phyloP scores from a whole-genome alignment of 2,113 vertebrate species.

The Periophthalmus modestus region DNA sequence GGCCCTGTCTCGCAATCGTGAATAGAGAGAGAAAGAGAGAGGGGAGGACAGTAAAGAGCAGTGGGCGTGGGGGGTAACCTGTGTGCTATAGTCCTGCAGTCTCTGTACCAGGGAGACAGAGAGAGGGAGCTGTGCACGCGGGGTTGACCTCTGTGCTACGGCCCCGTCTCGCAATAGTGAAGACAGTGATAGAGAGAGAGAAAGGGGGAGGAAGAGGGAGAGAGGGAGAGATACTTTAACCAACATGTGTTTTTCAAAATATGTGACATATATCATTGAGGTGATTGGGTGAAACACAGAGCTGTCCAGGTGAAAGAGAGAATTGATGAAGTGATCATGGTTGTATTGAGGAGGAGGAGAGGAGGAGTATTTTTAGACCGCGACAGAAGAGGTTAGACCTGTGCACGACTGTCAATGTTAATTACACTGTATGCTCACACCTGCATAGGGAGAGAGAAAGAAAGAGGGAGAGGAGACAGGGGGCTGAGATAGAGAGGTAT shows the following conservation, averaged over 20 bases:
- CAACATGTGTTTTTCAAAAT: too few species aligned
- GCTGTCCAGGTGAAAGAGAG: conserved; percentile 9
- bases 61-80: too few species aligned
- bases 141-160: conserved; percentile 68
- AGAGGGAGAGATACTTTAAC: background rate
- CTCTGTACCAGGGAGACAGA: background rate
- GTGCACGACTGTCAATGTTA: conserved; percentile 61
- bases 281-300: conserved; percentile 17
- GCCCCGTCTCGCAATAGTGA: conserved; percentile 59
- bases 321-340: conserved; percentile 65
- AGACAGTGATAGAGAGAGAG: background rate
- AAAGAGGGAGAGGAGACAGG: too few species aligned
- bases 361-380: background rate
- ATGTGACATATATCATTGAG: background rate
- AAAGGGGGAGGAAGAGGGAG: background rate
- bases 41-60: background rate
- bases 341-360: background rate
- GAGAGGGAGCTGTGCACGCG: conserved; percentile 39
- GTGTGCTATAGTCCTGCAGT: too few species aligned
- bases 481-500: too few species aligned
- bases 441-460: conserved; percentile 16
- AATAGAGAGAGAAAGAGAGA: background rate
- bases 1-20: conserved; percentile 60
- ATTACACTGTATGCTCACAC: conserved; percentile 48
- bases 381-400: conserved; percentile 59